Evolutionary conservation across 2,113 vertebrate species (phyloP).

Genomic region (Ellobius talpinus): DNA sequence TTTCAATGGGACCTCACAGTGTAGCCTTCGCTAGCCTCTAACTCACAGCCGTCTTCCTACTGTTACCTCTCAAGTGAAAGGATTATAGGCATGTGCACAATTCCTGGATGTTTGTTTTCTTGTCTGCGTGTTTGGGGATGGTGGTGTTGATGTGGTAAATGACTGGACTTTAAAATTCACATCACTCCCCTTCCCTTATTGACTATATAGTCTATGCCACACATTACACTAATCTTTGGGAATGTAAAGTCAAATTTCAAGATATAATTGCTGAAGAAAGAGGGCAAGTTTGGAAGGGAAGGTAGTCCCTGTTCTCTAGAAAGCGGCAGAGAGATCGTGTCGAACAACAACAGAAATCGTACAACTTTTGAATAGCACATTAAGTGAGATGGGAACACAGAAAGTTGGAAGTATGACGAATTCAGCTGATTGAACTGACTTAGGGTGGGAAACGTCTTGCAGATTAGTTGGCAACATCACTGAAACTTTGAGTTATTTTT

Average conservation of each 20-base stretch:
- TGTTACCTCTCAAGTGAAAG: too few species aligned
- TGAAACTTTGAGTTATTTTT: conserved; percentile 28
- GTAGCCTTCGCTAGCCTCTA: neutral
- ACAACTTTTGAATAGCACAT: neutral
- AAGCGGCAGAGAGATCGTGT: neutral
- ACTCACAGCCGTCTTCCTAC: neutral
- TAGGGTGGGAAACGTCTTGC: neutral
- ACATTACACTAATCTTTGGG: neutral
- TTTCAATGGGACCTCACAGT: too few species aligned
- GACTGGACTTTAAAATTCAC: neutral
- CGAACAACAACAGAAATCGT: neutral
- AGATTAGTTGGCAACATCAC: neutral
- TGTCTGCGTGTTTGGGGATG: neutral
- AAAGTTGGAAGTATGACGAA: neutral
- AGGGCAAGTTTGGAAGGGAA: neutral
- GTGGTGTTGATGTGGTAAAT: neutral
- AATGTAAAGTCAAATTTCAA: conserved; percentile 9
- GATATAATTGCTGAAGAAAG: neutral
- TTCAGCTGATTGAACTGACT: neutral
- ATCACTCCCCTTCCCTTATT: neutral
- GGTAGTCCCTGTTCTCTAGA: neutral
- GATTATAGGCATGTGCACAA: neutral
- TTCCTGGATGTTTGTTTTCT: neutral
- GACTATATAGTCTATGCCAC: neutral
- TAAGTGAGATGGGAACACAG: neutral